phyloP scores from a whole-genome alignment of 2,113 vertebrate genomes.

The Callaeas wilsoni region DNA sequence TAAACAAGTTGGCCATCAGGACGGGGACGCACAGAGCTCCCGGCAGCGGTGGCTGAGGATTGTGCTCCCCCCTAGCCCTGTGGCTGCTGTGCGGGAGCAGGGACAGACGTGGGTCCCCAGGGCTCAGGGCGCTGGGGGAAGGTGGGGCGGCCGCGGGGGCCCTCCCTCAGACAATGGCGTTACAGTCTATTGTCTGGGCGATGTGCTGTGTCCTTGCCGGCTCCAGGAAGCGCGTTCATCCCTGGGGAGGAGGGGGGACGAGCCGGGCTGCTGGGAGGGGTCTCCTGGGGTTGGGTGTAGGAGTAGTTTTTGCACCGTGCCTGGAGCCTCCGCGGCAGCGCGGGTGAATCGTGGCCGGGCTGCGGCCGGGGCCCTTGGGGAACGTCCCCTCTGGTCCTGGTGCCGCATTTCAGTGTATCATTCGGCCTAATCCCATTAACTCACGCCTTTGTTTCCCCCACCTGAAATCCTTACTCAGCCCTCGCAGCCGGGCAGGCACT shows the following conservation, averaged over 20 bases:
- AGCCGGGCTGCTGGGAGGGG: not conserved
- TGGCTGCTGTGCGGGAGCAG: not conserved
- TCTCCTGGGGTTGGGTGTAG: not conserved
- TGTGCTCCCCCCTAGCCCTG: not conserved
- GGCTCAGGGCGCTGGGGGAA: not conserved
- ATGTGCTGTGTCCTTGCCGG: not conserved
- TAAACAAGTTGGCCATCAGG: not conserved
- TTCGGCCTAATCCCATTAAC: not conserved
- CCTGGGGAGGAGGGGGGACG: not conserved
- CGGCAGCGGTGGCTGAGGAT: not conserved
- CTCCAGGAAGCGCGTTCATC: not conserved
- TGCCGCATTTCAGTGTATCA: not conserved
- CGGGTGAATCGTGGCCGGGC: not conserved
- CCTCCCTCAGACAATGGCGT: slow-evolving; percentile 23
- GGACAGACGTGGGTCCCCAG: not conserved
- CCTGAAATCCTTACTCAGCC: not conserved
- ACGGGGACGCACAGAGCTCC: not conserved
- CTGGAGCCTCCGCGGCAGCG: not conserved
- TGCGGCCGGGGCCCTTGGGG: not conserved
- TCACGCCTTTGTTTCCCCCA: slow-evolving; percentile 2
- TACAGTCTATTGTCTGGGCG: slow-evolving; percentile 32
- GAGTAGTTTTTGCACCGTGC: not conserved
- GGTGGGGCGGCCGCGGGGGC: not conserved
- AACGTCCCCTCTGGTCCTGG: not conserved
- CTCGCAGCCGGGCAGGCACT: not conserved